phyloP scores from a whole-genome alignment of 2,797 vertebrate species.

The Gallirallus australis region DNA sequence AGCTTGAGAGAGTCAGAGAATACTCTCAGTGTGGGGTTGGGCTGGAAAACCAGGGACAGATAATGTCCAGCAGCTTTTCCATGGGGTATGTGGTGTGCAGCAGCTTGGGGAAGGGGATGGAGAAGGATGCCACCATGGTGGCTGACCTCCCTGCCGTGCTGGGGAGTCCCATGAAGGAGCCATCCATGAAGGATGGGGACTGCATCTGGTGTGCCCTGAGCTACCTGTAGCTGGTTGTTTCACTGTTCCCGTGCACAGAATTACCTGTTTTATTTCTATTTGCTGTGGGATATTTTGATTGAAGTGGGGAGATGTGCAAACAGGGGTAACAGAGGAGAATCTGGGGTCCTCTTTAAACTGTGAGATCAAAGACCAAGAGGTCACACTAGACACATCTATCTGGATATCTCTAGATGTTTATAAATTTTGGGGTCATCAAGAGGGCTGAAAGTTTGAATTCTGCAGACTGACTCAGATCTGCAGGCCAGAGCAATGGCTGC shows the following conservation, averaged over 20 bases:
- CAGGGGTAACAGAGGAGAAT: not conserved
- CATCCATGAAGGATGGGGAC: too few species aligned
- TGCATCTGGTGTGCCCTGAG: not conserved
- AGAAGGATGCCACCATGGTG: not conserved
- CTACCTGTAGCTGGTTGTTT: not conserved
- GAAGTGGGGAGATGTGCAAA: not conserved
- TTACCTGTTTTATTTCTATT: not conserved
- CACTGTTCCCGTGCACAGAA: not conserved
- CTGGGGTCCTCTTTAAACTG: not conserved
- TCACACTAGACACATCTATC: not conserved
- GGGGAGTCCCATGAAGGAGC: not conserved
- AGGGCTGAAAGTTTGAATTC: not conserved
- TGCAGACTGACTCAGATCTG: not conserved
- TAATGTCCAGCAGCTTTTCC: not conserved
- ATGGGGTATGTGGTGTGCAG: not conserved
- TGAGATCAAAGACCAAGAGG: not conserved
- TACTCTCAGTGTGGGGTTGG: not conserved
- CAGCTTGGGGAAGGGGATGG: not conserved
- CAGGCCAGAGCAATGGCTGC: not conserved
- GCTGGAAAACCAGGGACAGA: not conserved
- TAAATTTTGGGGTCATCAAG: not conserved
- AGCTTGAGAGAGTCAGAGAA: not conserved
- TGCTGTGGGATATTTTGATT: not conserved
- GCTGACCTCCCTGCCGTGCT: not conserved
- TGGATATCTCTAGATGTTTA: not conserved